A percentile compares a stretch with the other conserved stretches of the same genome.
These are phyloP conservation scores for Drosophila prolongata DNA, from an alignment of 2,888 invertebrate species.

Conservation along the genomic window DNA sequence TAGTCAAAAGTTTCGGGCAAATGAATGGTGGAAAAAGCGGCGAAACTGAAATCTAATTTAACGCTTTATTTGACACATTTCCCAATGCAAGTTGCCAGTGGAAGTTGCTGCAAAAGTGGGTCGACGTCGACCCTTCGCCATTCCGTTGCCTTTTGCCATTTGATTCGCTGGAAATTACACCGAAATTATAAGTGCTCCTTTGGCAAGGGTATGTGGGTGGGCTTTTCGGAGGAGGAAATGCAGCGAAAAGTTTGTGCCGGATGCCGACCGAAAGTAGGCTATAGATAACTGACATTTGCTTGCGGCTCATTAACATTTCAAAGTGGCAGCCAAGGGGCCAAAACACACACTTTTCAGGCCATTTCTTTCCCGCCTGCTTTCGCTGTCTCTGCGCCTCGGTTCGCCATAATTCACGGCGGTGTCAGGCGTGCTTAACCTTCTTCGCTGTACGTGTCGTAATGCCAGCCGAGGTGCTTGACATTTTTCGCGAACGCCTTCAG, in stretches of 20 bases:
- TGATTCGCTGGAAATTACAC: constrained; percentile 59
- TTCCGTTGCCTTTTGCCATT: constrained; percentile 50
- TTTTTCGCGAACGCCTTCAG: constrained; percentile 61
- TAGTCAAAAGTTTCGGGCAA: constrained; percentile 45
- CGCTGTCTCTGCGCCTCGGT: background rate
- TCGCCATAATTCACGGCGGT: constrained; percentile 51
- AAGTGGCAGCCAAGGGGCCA: constrained; percentile 48
- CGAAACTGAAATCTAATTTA: constrained; percentile 69
- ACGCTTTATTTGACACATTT: constrained; percentile 74
- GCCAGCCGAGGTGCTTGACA: constrained; percentile 71
- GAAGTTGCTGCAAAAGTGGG: constrained; percentile 55
- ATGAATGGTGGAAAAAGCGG: constrained; percentile 34
- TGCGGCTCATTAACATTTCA: constrained; percentile 69
- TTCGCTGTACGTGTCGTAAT: constrained; percentile 53
- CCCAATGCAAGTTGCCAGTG: constrained; percentile 33
- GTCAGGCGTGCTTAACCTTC: constrained; percentile 71
- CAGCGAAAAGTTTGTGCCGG: constrained; percentile 51
- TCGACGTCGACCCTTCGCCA: constrained; percentile 43
- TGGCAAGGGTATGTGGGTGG: background rate
- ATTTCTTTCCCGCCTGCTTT: constrained; percentile 1
- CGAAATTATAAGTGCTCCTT: constrained; percentile 58
- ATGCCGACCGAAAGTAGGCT: constrained; percentile 47
- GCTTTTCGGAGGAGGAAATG: constrained; percentile 44
- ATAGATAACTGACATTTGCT: constrained; percentile 67
- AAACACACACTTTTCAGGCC: constrained; percentile 48